Conservation (phyloP, 2,797 vertebrate species). For the Limosa lapponica region DNA sequence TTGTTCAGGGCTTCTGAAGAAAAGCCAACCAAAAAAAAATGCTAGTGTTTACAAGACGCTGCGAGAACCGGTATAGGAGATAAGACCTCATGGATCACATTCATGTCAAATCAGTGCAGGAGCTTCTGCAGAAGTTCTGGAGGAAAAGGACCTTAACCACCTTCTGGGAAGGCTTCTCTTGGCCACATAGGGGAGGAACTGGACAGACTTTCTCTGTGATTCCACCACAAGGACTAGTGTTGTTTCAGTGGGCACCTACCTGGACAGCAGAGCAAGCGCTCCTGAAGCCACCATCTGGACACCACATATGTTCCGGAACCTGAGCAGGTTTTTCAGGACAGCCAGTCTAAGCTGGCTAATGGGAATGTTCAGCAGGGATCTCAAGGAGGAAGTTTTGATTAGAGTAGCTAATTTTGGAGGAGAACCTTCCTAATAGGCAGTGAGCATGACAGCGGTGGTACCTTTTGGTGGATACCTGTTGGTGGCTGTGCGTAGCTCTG, state of each 20-base stretch:
- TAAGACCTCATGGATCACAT: background rate
- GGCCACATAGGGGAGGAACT: background rate
- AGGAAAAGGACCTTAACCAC: background rate
- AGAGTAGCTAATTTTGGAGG: background rate
- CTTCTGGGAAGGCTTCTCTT: background rate
- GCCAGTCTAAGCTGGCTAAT: background rate
- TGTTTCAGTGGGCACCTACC: background rate
- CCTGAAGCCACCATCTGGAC: background rate
- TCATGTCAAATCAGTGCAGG: background rate
- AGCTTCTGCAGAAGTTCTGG: background rate
- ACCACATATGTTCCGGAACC: background rate
- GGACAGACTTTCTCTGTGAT: background rate
- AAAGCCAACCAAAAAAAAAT: background rate
- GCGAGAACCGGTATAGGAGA: rapidly evolving
- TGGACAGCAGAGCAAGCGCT: background rate
- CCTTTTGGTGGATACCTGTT: background rate
- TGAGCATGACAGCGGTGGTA: background rate
- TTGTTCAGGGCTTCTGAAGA: background rate
- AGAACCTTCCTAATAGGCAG: background rate
- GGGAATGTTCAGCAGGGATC: background rate
- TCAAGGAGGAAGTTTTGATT: background rate
- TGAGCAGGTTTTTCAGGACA: background rate
- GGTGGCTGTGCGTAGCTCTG: background rate
- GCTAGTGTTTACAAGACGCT: background rate
- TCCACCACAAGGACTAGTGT: background rate